Base-by-base conservation (phyloP, 2,797 vertebrate genomes). In the Botia kubotai region DNA sequence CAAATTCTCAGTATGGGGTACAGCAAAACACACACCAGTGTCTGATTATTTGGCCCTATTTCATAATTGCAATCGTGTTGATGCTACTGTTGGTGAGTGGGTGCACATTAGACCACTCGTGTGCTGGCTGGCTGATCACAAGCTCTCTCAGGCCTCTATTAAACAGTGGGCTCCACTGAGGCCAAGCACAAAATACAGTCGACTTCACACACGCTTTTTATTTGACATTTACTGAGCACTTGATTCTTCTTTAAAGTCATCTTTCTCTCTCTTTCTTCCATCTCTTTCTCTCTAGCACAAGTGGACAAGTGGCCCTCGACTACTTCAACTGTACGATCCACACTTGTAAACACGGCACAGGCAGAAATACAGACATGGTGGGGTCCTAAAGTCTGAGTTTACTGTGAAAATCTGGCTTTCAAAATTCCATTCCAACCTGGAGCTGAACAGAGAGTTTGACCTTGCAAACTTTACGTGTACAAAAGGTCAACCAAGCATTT, bases 151-250 rank as follows among this genome's bases (percentile, higher is more conserved):
- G 65, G 75, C 62, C 63, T 73, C 19, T 62, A 57, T 74, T 69
- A 83, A 74, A 66, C 63, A 36, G 33, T 46, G 36, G 23, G 70
- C 55, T 80, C 71, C 46, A 53, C 21, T 33, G 68, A 67, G 72
- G 67, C 29, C 48, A 14, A 21, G 17, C 60, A 52, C 21, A 43
- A 76, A 82, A 73, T 26, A 26, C 39, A 58, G 46, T 26, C 76
- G 79, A 80, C 62, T 69, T 77, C 84, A 82, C 63, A 39, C 26
- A 53, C 16, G 21, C 43, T 48, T 70, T 80, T 77, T 33, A 63
- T 75, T 53, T 80, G 69, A 83, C 69, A 74, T 80, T 83, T 65
- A 80, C 73, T 16, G 36, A 73, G 73, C 21, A 73, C 26, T 13
- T 52, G 50, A 14, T 55, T 19, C 26, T 63, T 68, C 65, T 43